Conservation (phyloP, 2,797 vertebrate genomes). For the Bradypus variegatus region DNA sequence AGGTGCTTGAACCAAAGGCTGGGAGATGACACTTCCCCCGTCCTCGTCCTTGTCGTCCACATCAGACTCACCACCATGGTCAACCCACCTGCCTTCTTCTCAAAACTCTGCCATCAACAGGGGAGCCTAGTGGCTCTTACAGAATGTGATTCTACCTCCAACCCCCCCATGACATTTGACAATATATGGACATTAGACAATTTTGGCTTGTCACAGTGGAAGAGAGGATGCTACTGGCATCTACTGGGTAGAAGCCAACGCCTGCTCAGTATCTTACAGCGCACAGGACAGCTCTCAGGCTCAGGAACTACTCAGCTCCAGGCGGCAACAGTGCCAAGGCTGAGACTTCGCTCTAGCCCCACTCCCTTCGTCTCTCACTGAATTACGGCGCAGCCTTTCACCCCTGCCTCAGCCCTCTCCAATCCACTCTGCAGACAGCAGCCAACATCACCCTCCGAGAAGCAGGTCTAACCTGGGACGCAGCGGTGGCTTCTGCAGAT, state of each 20-base stretch:
- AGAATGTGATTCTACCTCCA: fast-evolving
- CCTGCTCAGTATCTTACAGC: background rate
- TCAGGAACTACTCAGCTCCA: background rate
- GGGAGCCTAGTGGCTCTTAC: background rate
- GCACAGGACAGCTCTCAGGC: too few relatives aligned
- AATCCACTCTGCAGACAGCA: background rate
- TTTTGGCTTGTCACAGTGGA: too few relatives aligned
- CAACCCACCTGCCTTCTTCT: background rate
- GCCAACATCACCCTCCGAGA: background rate
- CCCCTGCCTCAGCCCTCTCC: background rate
- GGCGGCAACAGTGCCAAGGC: fast-evolving
- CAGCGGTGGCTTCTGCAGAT: fast-evolving
- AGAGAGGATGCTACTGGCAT: too few relatives aligned
- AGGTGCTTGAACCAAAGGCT: fast-evolving
- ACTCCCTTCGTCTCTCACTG: fast-evolving
- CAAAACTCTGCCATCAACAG: background rate
- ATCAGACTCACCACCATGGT: background rate
- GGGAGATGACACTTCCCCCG: background rate
- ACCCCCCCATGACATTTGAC: background rate
- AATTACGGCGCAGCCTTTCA: too few relatives aligned
- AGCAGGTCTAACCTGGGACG: background rate
- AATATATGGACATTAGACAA: background rate
- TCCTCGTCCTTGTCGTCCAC: background rate
- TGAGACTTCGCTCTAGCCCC: background rate
- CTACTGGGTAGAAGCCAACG: background rate